Conservation (phyloP, 2,888 invertebrate species). For the Clitarchus hookeri region DNA sequence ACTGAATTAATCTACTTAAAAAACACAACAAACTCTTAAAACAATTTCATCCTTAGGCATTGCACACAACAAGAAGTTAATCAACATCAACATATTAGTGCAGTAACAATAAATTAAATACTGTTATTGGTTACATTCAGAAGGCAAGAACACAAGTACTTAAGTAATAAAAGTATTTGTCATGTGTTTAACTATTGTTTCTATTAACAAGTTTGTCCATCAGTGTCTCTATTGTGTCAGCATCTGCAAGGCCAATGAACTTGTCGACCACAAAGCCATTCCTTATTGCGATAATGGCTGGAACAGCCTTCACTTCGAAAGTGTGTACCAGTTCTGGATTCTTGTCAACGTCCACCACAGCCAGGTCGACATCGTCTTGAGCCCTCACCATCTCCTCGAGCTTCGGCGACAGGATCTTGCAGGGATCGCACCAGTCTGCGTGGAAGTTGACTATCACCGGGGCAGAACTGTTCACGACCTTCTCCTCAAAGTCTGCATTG, state of each 20-base stretch:
- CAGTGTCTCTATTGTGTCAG: constrained; percentile 77
- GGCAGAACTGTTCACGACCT: constrained; percentile 80
- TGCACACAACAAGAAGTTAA: too few species aligned
- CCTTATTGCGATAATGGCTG: constrained; percentile 78
- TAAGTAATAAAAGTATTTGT: background rate
- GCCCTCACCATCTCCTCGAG: constrained; percentile 76
- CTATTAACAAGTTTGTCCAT: constrained; percentile 63
- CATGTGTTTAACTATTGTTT: background rate
- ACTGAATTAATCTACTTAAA: too few species aligned
- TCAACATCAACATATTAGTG: too few species aligned
- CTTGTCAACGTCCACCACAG: constrained; percentile 80
- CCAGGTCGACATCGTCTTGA: constrained; percentile 73
- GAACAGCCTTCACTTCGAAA: constrained; percentile 81
- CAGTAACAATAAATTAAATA: too few species aligned
- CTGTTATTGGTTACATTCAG: background rate
- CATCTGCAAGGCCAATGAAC: constrained; percentile 84
- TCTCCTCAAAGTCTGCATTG: constrained; percentile 76
- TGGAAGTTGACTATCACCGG: constrained; percentile 92
- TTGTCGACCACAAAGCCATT: constrained; percentile 85
- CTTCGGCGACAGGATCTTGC: constrained; percentile 84
- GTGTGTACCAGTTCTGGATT: constrained; percentile 82
- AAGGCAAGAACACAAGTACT: background rate
- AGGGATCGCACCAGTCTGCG: constrained; percentile 90
- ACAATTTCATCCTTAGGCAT: too few species aligned
- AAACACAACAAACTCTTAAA: too few species aligned